Base-by-base conservation (phyloP, 1,140 invertebrate species). In the Polypedilum pembai region DNA sequence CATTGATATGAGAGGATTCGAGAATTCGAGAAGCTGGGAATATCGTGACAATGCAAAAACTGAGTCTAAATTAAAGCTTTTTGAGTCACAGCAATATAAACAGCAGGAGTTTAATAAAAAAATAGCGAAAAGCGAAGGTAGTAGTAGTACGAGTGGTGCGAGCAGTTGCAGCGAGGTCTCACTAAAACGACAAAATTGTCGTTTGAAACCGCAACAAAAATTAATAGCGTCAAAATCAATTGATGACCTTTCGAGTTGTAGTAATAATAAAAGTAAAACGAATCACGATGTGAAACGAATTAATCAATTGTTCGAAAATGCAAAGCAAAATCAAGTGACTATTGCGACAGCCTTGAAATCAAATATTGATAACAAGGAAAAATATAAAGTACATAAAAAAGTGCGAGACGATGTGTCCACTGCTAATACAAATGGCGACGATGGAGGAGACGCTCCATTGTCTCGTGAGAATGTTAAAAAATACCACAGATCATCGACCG, bases 21-120 rank as follows among this genome's bases (percentile, higher is more conserved):
- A 69, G 10, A 69, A 69, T 20, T 69, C 65, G 8, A n/a, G 65
- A 69, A 69, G 65, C 5, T 69, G 65, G 65, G 65, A 69, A 69
- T 69, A 69, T 21, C 65, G 65, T 69, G 65, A 69, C 17, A 69
- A 69, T 20, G 20, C 17, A 20, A 69, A 69, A 69, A 69, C 65
- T 7, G 65, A 69, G 20, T 20, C 17, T 18, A 69, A 69, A 69
- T 69, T 69, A 12, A 69, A 69, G 20, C 65, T 69, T 1, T 69
- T 69, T 69, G 65, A 69, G 12, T 20, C 65, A 20, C n/a, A 20
- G 10, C 65, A 69, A 18, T 33, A 3, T 5, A 20, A 20, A n/a
- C 12, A 56, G 45, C 45, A 56, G 8, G 65, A 69, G n/a, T 69
- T 8, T 18, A 69, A 18, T 21, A 69, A 69, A 69, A 69, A 20